Conservation (phyloP, 2,797 vertebrate genomes). For the Mormyrops boulengeri region DNA sequence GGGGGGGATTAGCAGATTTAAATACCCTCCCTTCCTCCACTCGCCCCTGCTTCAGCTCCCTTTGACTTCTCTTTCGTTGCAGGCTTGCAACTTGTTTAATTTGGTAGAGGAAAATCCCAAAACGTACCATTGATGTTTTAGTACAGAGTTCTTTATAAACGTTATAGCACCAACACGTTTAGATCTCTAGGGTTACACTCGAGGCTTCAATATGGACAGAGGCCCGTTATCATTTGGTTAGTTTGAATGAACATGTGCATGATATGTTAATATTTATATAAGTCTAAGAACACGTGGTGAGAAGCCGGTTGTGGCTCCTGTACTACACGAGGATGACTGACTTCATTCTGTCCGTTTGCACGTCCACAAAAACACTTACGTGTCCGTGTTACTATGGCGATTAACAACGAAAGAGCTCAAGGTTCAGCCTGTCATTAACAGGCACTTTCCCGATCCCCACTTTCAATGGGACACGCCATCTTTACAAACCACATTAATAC, state of each 20-base stretch:
- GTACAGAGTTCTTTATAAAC: background rate
- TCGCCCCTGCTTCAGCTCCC: conserved; percentile 11
- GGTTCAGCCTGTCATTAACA: conserved; percentile 42
- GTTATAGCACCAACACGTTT: background rate
- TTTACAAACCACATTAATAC: background rate
- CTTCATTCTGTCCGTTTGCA: background rate
- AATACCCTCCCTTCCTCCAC: conserved; percentile 25
- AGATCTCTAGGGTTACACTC: background rate
- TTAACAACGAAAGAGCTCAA: conserved; percentile 39
- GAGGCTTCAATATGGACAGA: background rate
- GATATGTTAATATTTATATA: background rate
- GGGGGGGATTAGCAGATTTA: conserved; percentile 52
- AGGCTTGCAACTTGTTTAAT: background rate
- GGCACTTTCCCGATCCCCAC: conserved; percentile 18
- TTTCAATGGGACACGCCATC: background rate
- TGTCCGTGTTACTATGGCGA: conserved; percentile 50
- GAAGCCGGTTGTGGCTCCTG: background rate
- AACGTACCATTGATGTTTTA: background rate
- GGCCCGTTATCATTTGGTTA: background rate
- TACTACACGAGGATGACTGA: background rate
- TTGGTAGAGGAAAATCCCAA: background rate
- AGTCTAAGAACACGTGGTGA: background rate
- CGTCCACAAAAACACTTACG: background rate
- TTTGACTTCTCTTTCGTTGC: background rate
- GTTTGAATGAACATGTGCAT: background rate